These are phyloP conservation scores for Siphlonurus alternatus DNA, from an alignment of 2,888 invertebrate species.

Conservation along the genomic window DNA sequence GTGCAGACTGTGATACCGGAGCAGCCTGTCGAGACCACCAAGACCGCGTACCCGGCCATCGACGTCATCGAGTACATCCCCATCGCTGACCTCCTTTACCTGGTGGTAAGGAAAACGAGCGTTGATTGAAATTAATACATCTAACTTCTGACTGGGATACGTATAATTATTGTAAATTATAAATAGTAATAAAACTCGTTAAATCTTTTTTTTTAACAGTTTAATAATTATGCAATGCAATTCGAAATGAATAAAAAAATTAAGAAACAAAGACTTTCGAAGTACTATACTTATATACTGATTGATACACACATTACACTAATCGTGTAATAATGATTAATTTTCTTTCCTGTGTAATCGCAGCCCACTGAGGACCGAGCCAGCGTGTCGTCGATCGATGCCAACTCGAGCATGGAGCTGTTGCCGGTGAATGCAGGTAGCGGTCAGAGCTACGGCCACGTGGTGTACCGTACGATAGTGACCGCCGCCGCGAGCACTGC, in stretches of 20 bases:
- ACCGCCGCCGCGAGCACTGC: not conserved
- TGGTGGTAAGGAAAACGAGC: slow-evolving; percentile 14
- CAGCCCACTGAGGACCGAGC: not conserved
- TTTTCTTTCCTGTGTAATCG: too few relatives aligned
- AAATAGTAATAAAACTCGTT: too few relatives aligned
- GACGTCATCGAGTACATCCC: slow-evolving; percentile 15
- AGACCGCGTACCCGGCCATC: slow-evolving; percentile 22
- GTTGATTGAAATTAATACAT: too few relatives aligned
- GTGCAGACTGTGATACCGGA: slow-evolving; percentile 22
- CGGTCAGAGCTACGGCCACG: slow-evolving; percentile 39
- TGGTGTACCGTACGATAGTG: slow-evolving; percentile 29
- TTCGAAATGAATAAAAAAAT: too few relatives aligned
- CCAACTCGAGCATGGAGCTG: slow-evolving; percentile 1
- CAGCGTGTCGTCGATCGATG: not conserved
- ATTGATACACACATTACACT: too few relatives aligned
- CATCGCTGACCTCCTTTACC: slow-evolving; percentile 17
- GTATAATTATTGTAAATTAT: too few relatives aligned
- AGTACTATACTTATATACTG: too few relatives aligned
- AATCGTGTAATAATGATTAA: too few relatives aligned
- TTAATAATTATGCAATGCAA: too few relatives aligned
- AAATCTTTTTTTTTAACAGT: too few relatives aligned
- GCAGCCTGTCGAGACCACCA: slow-evolving; percentile 20
- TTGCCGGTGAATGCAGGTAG: slow-evolving; percentile 23
- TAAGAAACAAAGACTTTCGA: too few relatives aligned
- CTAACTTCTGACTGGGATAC: too few relatives aligned